phyloP scores from a whole-genome alignment of 2,888 invertebrate species.

The Aspidiotus destructor region DNA sequence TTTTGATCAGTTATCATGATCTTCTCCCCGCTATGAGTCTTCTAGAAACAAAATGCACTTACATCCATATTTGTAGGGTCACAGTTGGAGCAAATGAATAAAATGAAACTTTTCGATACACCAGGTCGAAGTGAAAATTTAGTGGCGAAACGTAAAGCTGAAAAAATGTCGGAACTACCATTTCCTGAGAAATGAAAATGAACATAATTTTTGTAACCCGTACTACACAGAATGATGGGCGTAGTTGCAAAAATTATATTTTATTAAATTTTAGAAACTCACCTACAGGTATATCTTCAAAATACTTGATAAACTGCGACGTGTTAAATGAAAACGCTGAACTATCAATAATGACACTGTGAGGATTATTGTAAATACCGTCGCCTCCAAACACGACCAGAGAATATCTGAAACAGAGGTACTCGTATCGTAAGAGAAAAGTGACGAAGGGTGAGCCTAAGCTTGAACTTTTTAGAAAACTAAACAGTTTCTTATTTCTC shows the following conservation, averaged over 20 bases:
- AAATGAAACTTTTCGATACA: constrained; percentile 69
- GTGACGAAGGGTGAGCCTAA: no score
- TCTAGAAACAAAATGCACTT: constrained; percentile 37
- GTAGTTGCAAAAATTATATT: background rate
- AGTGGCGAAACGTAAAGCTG: constrained; percentile 63
- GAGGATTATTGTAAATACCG: constrained; percentile 60
- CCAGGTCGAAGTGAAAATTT: constrained; percentile 69
- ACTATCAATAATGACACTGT: constrained; percentile 62
- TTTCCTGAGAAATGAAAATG: constrained; percentile 41
- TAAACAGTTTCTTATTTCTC: background rate
- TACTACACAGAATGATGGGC: background rate
- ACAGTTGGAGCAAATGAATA: constrained; percentile 72
- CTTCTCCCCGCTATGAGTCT: no score
- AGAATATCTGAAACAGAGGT: constrained; percentile 56
- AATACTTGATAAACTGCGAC: constrained; percentile 54
- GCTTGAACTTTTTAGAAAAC: background rate
- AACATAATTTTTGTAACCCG: background rate
- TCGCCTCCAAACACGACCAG: constrained; percentile 72
- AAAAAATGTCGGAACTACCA: constrained; percentile 61
- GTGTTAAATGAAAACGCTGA: constrained; percentile 56
- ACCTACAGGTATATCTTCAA: constrained; percentile 60
- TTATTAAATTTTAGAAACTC: constrained; percentile 36
- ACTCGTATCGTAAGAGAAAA: background rate
- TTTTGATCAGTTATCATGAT: no score
- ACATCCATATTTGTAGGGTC: constrained; percentile 59